These are phyloP conservation scores for Acanthiza pusilla DNA, from an alignment of 2,797 vertebrate genomes.

Conservation along the genomic window DNA sequence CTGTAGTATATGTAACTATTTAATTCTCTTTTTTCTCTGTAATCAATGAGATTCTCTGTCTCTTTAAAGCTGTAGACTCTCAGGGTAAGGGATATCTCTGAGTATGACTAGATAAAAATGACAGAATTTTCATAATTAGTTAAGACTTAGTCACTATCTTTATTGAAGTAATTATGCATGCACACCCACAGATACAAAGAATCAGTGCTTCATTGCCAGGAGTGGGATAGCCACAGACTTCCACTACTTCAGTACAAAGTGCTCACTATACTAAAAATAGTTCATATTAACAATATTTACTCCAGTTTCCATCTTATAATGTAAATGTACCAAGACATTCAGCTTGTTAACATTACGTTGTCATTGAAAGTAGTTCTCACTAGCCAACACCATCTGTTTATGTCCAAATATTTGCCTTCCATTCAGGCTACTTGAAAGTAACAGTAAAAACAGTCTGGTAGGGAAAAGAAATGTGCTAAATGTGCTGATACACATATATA, in stretches of 20 bases:
- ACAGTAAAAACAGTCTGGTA: slow-evolving; percentile 30
- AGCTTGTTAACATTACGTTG: not conserved
- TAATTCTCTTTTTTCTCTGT: not conserved
- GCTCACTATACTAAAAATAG: not conserved
- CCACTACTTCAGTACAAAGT: not conserved
- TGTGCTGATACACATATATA: not conserved
- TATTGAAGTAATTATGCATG: not conserved
- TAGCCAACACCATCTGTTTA: slow-evolving; percentile 38
- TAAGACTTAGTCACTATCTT: not conserved
- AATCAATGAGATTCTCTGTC: not conserved
- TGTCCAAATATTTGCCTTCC: slow-evolving; percentile 39
- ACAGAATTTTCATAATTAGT: not conserved
- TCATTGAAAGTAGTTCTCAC: not conserved
- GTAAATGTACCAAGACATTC: not conserved
- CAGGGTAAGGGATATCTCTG: not conserved
- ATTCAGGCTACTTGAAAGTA: slow-evolving; percentile 31
- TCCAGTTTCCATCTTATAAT: not conserved
- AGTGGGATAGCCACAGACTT: not conserved
- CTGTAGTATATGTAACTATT: not conserved
- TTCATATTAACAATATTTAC: not conserved
- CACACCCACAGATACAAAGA: not conserved
- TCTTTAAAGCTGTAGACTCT: not conserved
- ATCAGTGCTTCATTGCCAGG: not conserved
- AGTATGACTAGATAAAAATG: not conserved
- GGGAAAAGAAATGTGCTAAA: not conserved